Evolutionary conservation across 2,797 vertebrate species (phyloP), one percentile per base, ranked within the genome.

Genomic region (Tauraco hartlaubi): DNA sequence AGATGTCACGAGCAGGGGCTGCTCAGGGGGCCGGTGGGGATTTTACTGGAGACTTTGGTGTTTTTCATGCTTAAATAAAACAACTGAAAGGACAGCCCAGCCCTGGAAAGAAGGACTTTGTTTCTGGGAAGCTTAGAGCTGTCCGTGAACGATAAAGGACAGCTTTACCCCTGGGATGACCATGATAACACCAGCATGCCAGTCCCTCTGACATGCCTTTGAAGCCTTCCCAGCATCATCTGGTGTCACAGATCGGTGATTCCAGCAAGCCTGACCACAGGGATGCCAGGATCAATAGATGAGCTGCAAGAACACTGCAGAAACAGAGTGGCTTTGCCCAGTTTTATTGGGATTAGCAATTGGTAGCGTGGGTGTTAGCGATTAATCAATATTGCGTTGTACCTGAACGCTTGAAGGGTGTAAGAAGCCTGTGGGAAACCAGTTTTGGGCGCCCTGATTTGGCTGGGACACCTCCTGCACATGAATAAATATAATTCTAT

Each of bases 21-120:
- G 46, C 55, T 14, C 1, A 0, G 58, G 48, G 25, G 23, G 11
- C 0, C 0, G 2, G 33, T 2, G 3, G 18, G 23, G 56, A 73
- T 72, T 85, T 79, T 75, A 26, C 4, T 44, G 52, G 5, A 35
- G 31, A 8, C 6, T 56, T 33, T 1, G 55, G 9, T 39, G 13
- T 48, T 37, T 29, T 15, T 61, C 4, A 4, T 12, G 16, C 18
- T 62, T 19, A 13, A 39, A 31, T 26, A 23, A 67, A 74, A 39
- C 29, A 56, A 72, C 15, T 3, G 3, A 35, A 56, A 56, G 77
- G 23, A 31, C 37, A 78, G 39, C 5, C 21, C 0, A 0, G 37
- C 56, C 66, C 51, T 15, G 46, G 6, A 35, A 35, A 55, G 48
- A 29, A 67, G 33, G 22, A 29, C 49, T 81, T 78, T 35, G 41